Evolutionary conservation across 2,797 vertebrate genomes (phyloP).

Genomic region (Platalea minor): DNA sequence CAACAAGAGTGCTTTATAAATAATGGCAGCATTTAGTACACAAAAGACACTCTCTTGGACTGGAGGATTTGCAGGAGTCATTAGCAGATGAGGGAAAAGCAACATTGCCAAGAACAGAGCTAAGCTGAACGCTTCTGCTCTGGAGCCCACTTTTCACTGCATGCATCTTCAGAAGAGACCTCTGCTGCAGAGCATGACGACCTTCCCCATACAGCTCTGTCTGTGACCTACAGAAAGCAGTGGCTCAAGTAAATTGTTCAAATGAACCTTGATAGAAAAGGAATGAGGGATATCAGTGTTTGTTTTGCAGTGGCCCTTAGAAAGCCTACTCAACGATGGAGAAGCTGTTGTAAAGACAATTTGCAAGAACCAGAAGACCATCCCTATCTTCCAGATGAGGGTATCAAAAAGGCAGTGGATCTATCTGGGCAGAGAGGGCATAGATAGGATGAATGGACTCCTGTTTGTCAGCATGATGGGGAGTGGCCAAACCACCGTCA

Average conservation of each 20-base stretch:
- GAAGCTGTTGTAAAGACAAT: background rate
- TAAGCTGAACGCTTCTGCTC: background rate
- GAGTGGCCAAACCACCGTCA: background rate
- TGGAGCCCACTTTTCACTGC: background rate
- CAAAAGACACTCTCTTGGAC: conserved; percentile 37
- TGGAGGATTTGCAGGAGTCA: conserved; percentile 11
- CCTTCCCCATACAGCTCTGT: background rate
- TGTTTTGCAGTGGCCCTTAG: background rate
- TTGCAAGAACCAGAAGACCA: background rate
- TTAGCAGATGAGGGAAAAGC: conserved; percentile 13
- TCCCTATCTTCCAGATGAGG: background rate
- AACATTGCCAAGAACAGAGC: background rate
- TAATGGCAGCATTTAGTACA: conserved; percentile 52
- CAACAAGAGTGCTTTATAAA: conserved; percentile 52
- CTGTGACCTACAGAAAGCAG: background rate
- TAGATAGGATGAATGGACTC: background rate
- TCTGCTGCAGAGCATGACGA: background rate
- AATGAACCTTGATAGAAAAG: background rate
- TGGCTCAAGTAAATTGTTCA: background rate
- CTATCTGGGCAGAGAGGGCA: background rate
- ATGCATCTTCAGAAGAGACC: background rate
- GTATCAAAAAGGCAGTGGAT: background rate
- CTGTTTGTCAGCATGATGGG: background rate
- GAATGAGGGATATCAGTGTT: background rate
- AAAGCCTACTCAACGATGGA: background rate